Evolutionary conservation across 37 sponge, comb jelly and placozoan species (phyloP).

Genomic region (Hormiphora californensis): DNA sequence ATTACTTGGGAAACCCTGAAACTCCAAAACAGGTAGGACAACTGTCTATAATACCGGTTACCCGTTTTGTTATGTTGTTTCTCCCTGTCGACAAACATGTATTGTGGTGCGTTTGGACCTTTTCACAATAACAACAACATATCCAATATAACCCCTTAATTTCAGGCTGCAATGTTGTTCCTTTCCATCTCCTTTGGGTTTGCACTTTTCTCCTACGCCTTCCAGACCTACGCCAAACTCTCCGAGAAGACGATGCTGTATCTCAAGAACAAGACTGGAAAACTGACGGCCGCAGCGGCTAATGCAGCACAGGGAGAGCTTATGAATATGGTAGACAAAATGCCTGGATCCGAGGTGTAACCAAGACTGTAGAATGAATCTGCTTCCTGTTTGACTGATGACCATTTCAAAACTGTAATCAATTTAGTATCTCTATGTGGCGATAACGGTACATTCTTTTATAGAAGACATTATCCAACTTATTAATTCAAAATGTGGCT

Average conservation of each 20-base stretch:
- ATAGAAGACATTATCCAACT: too few relatives aligned
- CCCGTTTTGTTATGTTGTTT: not conserved
- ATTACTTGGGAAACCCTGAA: not conserved
- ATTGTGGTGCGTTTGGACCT: not conserved
- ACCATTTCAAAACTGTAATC: too few relatives aligned
- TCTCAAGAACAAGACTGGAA: not conserved
- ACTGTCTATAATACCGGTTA: not conserved
- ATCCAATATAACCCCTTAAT: not conserved
- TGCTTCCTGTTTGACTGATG: too few relatives aligned
- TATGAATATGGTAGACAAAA: not conserved
- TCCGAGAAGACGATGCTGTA: constrained; percentile 37
- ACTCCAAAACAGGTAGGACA: constrained; percentile 4
- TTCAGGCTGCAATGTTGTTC: constrained; percentile 50
- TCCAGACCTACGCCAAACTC: constrained; percentile 5
- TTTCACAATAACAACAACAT: not conserved
- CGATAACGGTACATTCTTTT: too few relatives aligned
- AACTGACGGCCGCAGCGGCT: not conserved
- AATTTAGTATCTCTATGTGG: too few relatives aligned
- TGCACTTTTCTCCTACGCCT: constrained; percentile 37
- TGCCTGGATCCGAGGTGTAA: too few relatives aligned
- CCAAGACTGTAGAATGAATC: too few relatives aligned
- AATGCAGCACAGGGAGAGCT: not conserved
- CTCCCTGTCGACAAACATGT: too few relatives aligned
- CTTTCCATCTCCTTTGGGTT: constrained; percentile 6
- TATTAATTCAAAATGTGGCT: too few relatives aligned